Conservation (phyloP, 2,888 invertebrate genomes). For the Portevinia maculata region DNA sequence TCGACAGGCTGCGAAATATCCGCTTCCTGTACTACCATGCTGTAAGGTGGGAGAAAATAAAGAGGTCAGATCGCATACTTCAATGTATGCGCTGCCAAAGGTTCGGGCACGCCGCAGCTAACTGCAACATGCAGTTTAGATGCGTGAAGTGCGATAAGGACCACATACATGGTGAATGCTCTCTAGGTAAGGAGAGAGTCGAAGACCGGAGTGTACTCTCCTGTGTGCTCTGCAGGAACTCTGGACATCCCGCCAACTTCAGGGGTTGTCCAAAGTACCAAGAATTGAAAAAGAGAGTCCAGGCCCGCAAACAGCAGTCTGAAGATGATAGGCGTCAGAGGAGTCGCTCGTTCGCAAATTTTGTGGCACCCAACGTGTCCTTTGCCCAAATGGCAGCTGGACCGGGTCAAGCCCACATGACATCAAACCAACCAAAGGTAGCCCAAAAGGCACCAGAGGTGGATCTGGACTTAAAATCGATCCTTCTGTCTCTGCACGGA, state of each 20-base stretch:
- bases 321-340: not conserved
- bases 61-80: not conserved
- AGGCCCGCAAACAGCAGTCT: not conserved
- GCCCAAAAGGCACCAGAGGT: not conserved
- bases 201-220: not conserved
- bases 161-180: constrained; percentile 17
- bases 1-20: no score
- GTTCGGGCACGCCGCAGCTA: constrained; percentile 24
- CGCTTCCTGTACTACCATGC: not conserved
- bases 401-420: not conserved
- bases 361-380: not conserved
- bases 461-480: constrained; percentile 11
- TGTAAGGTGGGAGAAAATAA: constrained; percentile 11
- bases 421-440: constrained; percentile 1
- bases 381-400: constrained; percentile 9
- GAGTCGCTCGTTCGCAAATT: not conserved
- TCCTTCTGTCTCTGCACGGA: constrained; percentile 3
- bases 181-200: constrained; percentile 1
- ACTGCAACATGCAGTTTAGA: constrained; percentile 26
- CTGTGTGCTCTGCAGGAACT: constrained; percentile 10
- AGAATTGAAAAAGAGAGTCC: not conserved
- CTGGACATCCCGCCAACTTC: not conserved
- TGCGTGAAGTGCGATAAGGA: constrained; percentile 2
- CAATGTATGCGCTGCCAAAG: constrained; percentile 20
- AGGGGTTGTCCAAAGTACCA: constrained; percentile 11